Base-by-base conservation (phyloP, 2,113 vertebrate species). In the Antidorcas marsupialis region DNA sequence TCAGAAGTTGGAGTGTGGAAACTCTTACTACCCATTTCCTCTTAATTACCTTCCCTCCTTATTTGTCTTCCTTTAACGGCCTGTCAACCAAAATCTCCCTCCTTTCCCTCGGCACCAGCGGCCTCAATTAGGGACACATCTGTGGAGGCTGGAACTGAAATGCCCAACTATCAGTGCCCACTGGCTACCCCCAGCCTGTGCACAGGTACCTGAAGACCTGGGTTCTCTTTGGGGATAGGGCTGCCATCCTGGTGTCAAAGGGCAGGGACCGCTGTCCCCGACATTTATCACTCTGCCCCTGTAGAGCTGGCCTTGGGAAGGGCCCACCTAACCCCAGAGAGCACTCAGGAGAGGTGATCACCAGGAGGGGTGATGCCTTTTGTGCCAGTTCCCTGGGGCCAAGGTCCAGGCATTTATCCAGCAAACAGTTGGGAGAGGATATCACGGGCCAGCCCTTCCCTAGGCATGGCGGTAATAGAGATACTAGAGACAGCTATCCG, bases 61-160 rank as follows among this genome's bases (percentile, higher is more conserved):
- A 98, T 98, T 98, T 98, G 92, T 98, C 98, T 98, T 98, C 94
- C 96, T 98, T 98, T 98, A 98, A 98, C 7, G 43, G 95, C 74
- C 92, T 97, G 98, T 98, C 98, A 98, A 95, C 95, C 96, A 97
- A 87, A 95, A 95, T 96, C 98, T 98, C 97, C 92, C 52, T 59
- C 94, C 94, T 98, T 96, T 98, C 95, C 93, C 93, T 98, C 25
- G 47, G 96, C 1, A 88, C 87, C 90, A 76, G 96, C 78, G 84
- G 96, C 96, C 94, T 97, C 92, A 97, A 89, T 97, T 88, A 97
- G 97, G 91, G 97, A 60, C 79, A 92, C 55, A 94, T 98, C 97
- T 97, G 94, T 28, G 91, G 76, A 88, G 50, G 92, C 93, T 97
- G 90, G 76, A 94, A 87, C 45, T 5, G 1, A 87, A 52, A 84